These are phyloP conservation scores for Dasyornis broadbenti DNA, from an alignment of 2,113 vertebrate genomes.

Conservation along the genomic window DNA sequence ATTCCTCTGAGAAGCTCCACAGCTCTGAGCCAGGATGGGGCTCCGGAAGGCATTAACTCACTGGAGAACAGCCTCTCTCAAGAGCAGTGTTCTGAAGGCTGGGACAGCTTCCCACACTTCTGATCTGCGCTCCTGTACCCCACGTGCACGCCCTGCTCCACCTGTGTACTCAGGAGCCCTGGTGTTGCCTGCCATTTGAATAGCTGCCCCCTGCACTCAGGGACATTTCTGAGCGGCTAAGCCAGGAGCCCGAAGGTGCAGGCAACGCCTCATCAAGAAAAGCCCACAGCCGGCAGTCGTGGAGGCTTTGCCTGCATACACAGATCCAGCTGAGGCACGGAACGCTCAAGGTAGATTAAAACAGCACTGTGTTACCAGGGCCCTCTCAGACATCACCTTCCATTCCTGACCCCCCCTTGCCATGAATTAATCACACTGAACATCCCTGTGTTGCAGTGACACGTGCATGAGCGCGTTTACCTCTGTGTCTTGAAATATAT, in stretches of 20 bases:
- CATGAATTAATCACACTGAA: background rate
- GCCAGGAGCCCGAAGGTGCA: background rate
- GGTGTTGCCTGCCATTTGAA: background rate
- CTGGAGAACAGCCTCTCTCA: rapidly evolving
- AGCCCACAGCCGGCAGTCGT: rapidly evolving
- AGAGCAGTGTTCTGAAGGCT: rapidly evolving
- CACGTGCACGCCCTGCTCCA: rapidly evolving
- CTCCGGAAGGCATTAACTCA: background rate
- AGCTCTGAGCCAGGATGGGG: rapidly evolving
- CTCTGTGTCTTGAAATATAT: rapidly evolving
- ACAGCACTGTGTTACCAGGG: rapidly evolving
- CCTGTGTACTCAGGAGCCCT: rapidly evolving
- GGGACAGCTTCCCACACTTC: background rate
- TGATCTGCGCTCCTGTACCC: rapidly evolving
- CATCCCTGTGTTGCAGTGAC: background rate
- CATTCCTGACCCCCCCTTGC: background rate
- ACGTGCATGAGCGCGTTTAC: rapidly evolving
- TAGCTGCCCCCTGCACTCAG: rapidly evolving
- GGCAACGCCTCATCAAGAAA: background rate
- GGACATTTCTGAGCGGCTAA: background rate
- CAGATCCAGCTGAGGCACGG: background rate
- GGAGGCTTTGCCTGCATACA: background rate
- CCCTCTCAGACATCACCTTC: background rate
- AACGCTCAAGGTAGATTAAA: background rate
- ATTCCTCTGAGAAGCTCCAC: background rate